Percentiles rank a stretch among this genome's conserved stretches.
phyloP scores from a whole-genome alignment of 2,113 vertebrate species.

The Jacana jacana region DNA sequence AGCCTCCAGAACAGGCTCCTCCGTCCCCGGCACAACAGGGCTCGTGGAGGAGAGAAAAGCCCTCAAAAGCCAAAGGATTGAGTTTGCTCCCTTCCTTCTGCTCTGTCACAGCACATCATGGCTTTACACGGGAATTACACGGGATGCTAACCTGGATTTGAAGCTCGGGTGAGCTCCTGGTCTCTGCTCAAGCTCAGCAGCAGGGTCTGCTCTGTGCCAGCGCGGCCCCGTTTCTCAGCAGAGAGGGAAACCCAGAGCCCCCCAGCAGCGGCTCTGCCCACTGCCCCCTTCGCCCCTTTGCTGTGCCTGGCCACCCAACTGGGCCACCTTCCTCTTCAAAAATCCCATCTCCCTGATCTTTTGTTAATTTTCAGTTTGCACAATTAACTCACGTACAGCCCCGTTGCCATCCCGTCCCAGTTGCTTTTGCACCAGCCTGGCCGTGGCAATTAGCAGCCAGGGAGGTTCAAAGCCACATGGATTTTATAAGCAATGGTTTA shows the following conservation, averaged over 20 bases:
- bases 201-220: neutral
- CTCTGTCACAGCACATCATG: neutral
- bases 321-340: neutral
- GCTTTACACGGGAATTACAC: slow-evolving; percentile 3
- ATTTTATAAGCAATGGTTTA: neutral
- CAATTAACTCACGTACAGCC: neutral
- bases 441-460: neutral
- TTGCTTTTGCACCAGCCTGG: neutral
- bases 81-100: neutral
- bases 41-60: neutral
- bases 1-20: neutral
- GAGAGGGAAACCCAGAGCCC: neutral
- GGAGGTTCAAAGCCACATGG: neutral
- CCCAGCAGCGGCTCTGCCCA: rapidly evolving
- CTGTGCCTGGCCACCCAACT: neutral
- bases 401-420: rapidly evolving
- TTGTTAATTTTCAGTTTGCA: neutral
- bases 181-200: slow-evolving; percentile 24
- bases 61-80: neutral
- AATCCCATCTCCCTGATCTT: neutral
- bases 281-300: neutral
- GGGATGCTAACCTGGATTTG: slow-evolving; percentile 19
- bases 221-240: neutral
- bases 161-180: slow-evolving; percentile 17
- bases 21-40: neutral